Percentiles rank a stretch among this genome's conserved stretches.
These are phyloP conservation scores for Corynorhinus townsendii DNA, from an alignment of 2,113 vertebrate species.

Conservation along the genomic window DNA sequence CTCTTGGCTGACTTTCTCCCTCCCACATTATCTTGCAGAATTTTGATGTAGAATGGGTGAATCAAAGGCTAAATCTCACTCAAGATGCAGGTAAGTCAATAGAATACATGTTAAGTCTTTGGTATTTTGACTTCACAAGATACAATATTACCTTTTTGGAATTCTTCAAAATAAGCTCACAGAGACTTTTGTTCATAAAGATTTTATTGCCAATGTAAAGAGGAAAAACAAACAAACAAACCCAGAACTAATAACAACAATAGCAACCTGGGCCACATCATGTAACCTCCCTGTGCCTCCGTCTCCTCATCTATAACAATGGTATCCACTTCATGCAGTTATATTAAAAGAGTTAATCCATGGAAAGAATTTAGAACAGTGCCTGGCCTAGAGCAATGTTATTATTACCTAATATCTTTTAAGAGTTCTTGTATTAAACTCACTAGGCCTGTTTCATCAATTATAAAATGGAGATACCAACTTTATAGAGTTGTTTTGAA, in stretches of 20 bases:
- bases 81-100: constrained; percentile 77
- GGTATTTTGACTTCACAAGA: neutral
- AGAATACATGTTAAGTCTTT: neutral
- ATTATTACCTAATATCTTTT: neutral
- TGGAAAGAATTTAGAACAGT: neutral
- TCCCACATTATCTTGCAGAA: constrained; percentile 65
- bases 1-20: neutral
- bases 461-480: neutral
- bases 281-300: neutral
- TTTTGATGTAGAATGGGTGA: fast-evolving
- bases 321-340: neutral
- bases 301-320: neutral
- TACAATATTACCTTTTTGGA: neutral
- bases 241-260: neutral
- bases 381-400: neutral
- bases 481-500: neutral
- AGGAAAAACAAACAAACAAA: neutral
- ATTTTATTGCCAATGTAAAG: neutral
- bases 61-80: constrained; percentile 78
- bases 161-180: neutral
- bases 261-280: neutral
- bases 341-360: neutral
- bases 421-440: neutral
- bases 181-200: neutral
- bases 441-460: neutral